Evolutionary conservation across 2,888 invertebrate genomes (phyloP).

Genomic region (Sarcophaga caerulescens): DNA sequence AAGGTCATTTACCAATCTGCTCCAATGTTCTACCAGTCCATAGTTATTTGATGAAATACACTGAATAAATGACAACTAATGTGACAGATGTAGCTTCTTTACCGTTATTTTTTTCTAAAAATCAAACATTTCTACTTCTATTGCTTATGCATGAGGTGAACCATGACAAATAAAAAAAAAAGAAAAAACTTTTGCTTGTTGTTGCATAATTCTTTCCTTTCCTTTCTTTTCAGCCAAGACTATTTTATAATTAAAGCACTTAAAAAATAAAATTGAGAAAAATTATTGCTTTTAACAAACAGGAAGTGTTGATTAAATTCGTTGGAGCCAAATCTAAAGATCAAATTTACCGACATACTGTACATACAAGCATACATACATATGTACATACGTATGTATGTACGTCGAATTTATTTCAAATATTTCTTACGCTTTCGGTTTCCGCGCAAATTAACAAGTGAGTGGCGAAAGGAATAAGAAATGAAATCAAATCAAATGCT

Average conservation of each 20-base stretch:
- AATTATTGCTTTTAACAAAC: not conserved
- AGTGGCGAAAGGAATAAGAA: constrained; percentile 32
- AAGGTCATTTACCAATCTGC: no score
- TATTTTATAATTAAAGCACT: not conserved
- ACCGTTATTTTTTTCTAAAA: no score
- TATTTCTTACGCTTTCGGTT: not conserved
- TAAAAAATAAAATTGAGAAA: not conserved
- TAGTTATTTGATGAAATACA: no score
- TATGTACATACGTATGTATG: not conserved
- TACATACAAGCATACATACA: constrained; percentile 4
- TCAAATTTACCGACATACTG: constrained; percentile 40
- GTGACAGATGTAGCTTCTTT: no score
- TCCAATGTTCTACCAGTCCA: no score
- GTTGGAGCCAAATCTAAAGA: constrained; percentile 29
- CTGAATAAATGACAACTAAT: no score
- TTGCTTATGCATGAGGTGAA: no score
- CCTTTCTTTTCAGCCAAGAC: not conserved
- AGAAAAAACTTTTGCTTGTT: no score
- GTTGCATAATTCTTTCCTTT: not conserved
- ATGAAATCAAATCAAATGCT: constrained; percentile 17
- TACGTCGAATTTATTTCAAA: no score
- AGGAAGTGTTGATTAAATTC: constrained; percentile 46
- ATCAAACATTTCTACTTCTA: no score
- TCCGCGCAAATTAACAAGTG: constrained; percentile 3
- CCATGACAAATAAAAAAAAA: no score